Conservation (phyloP, 2,888 invertebrate species). For the Drosophila subquinaria region DNA sequence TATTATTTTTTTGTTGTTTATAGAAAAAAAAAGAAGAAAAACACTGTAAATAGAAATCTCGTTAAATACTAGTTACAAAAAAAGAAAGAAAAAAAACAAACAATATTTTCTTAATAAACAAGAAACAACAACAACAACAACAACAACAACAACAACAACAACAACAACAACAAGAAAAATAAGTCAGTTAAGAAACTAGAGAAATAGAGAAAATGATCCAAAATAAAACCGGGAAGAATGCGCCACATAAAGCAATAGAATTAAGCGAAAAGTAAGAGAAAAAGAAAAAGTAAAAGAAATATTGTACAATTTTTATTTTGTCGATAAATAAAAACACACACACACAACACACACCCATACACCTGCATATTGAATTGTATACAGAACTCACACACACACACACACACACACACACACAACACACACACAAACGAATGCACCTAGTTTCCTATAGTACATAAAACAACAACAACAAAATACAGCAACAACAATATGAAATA, state of each 20-base stretch:
- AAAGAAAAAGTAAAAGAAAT: constrained; percentile 15
- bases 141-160: no score
- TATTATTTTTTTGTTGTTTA: constrained; percentile 58
- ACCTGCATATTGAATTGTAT: constrained; percentile 35
- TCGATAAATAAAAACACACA: constrained; percentile 29
- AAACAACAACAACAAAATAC: constrained; percentile 20
- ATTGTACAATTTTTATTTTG: constrained; percentile 36
- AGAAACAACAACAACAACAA: not conserved
- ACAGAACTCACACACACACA: constrained; percentile 24
- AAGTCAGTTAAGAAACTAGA: constrained; percentile 18
- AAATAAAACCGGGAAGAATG: constrained; percentile 27
- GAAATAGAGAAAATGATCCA: constrained; percentile 11
- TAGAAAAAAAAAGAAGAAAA: constrained; percentile 20
- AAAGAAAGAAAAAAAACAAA: constrained; percentile 36
- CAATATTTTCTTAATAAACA: constrained; percentile 53
- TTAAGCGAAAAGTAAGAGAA: constrained; percentile 5
- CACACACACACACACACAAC: constrained; percentile 28
- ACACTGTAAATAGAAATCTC: constrained; percentile 75
- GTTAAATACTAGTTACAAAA: constrained; percentile 66
- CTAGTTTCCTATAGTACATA: constrained; percentile 75
- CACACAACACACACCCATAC: constrained; percentile 47
- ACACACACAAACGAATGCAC: constrained; percentile 66
- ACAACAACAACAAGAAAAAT: not conserved
- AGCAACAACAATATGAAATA: constrained; percentile 23
- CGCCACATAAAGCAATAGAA: constrained; percentile 45